Base-by-base conservation (phyloP, 2,797 vertebrate species). In the Dicrostonyx torquatus region DNA sequence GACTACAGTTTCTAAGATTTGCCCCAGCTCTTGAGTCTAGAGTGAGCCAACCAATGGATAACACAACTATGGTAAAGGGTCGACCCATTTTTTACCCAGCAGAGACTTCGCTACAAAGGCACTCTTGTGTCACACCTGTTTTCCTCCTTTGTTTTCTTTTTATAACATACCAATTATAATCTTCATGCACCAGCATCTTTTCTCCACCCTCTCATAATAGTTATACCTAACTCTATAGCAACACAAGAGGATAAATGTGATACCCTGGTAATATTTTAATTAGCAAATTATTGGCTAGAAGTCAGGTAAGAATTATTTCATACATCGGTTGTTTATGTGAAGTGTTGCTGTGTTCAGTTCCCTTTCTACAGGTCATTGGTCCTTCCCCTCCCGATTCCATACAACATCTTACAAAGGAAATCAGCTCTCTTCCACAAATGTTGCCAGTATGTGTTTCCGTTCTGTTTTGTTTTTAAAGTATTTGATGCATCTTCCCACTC, bases 221-320 rank as follows among this genome's bases (percentile, higher is more conserved):
- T 82, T 15, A 90, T 40, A 43, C 48, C 88, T 92, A 76, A 96
- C 34, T 93, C 34, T 53, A 4, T 86, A 40, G 29, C 45, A 72
- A 45, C 53, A 40, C 26, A 26, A 79, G 29, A 40, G 37, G 89
- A 92, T 31, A 92, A 87, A 93, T 94, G 62, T 40, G 13, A 3
- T 66, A 85, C 14, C 78, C 40, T 9, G 37, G 13, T 82, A 94
- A 93, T 12, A 60, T 89, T 73, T 94, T 82, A 72, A 76, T 88
- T 90, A 92, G 26, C 45, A 93, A 92, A 14, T 72, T 87, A 29
- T n/a, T 89, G 43, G 62, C 75, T 73, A 91, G 3, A 34, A 37
- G 24, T 84, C 75, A 8, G 4, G 64, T 89, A 34, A 82, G 40
- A 93, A 89, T 87, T 78, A 64, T 87, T 83, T 89, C 85, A n/a